A percentile compares a stretch with the other conserved stretches of the same genome.
These are phyloP conservation scores for Podilymbus podiceps DNA, from an alignment of 2,113 vertebrate species.

Conservation along the genomic window DNA sequence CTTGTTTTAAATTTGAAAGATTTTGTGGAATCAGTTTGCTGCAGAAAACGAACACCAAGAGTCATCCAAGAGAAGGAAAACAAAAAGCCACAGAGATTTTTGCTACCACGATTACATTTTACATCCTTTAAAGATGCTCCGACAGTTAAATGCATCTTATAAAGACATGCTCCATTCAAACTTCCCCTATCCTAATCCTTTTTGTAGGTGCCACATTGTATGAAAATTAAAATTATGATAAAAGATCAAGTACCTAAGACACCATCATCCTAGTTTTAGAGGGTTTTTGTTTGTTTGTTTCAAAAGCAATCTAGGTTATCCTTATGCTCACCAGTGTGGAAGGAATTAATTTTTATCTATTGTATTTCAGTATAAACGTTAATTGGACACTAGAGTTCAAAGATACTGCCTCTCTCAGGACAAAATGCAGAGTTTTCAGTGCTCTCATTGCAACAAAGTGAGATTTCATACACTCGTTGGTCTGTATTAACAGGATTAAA, in stretches of 20 bases:
- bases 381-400: not conserved
- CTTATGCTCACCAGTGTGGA: not conserved
- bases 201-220: not conserved
- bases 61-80: not conserved
- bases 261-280: not conserved
- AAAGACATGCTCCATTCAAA: not conserved
- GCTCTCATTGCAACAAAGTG: not conserved
- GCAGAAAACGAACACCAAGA: not conserved
- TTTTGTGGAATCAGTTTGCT: not conserved
- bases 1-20: not conserved
- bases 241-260: not conserved
- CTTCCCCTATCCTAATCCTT: not conserved
- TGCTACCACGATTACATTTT: not conserved
- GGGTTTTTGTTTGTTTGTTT: not conserved
- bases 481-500: not conserved
- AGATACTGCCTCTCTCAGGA: not conserved
- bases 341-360: not conserved
- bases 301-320: not conserved
- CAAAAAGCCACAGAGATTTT: not conserved
- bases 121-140: not conserved
- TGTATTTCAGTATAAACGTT: not conserved
- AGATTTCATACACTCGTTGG: not conserved
- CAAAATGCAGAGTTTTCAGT: not conserved
- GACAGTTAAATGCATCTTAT: not conserved
- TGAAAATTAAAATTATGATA: not conserved